Evolutionary conservation across 2,888 invertebrate genomes (phyloP), one percentile per base, ranked within the genome.

Genomic region (Diarsia dahlii): DNA sequence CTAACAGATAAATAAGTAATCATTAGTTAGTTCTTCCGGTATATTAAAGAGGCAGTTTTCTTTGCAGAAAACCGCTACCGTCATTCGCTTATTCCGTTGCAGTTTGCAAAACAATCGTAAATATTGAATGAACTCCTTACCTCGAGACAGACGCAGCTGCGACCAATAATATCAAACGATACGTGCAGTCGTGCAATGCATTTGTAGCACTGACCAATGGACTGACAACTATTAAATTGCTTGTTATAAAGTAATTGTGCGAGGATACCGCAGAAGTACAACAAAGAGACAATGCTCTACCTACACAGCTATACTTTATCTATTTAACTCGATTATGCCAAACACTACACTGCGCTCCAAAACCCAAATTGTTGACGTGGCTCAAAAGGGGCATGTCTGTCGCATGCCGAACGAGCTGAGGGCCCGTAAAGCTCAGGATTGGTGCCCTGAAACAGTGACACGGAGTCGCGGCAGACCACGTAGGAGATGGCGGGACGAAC

Each of bases 101-200:
- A 68, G 28, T 85, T 74, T 74, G 87, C 86, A 87, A 89, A 90
- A 91, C 92, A 92, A 92, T 92, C 91, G 92, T 95, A 94, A 95
- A 95, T 95, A 94, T 93, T 93, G 92, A 90, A 95, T 92, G 92
- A 93, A 91, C 91, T 92, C 88, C 91, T 92, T 92, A 91, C 91
- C 88, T 90, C 84, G 84, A 81, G 83, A 87, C 74, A 64, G 71
- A 70, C 81, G 83, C 90, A 90, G 91, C 92, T 94, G 94, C 76
- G 90, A 82, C 90, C 87, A 82, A 88, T 87, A 84, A 85, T 80
- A 86, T 87, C 68, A 74, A 77, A 79, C 78, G 75, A 79, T 75
- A 81, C 65, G 72, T 74, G 73, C 74, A 67, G 28, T 56, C 71
- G 66, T 78, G 78, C 79, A 60, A 58, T 54, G 67, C 63, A 68